phyloP scores from a whole-genome alignment of 2,113 vertebrate genomes.

The Anolis sagrei region DNA sequence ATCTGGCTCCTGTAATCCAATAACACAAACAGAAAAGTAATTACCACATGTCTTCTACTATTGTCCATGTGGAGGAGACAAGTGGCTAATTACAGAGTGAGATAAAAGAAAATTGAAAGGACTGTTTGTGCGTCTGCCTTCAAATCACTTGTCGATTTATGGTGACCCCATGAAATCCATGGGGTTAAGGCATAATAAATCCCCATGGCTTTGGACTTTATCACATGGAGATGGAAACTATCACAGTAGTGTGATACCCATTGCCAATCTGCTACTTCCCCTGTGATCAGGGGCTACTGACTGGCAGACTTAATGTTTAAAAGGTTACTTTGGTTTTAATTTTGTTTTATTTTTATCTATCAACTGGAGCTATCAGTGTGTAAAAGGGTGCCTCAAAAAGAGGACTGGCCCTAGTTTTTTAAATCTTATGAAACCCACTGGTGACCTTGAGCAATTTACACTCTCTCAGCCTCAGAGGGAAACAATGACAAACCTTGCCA shows the following conservation, averaged over 20 bases:
- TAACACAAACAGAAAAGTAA: neutral
- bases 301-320: neutral
- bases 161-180: too few relatives aligned
- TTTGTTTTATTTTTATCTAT: neutral
- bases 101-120: neutral
- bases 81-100: neutral
- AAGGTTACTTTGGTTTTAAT: neutral
- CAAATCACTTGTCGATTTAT: too few relatives aligned
- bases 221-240: too few relatives aligned
- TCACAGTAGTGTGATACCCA: too few relatives aligned
- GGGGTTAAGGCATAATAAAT: neutral
- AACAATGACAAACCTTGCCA: too few relatives aligned
- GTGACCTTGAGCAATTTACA: too few relatives aligned
- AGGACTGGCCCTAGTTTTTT: too few relatives aligned
- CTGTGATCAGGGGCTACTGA: too few relatives aligned
- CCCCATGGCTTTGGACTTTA: neutral
- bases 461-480: too few relatives aligned
- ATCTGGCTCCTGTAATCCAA: slow-evolving; percentile 73
- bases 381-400: neutral
- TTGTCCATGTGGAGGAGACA: slow-evolving; percentile 17
- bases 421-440: too few relatives aligned
- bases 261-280: too few relatives aligned
- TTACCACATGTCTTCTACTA: neutral
- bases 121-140: neutral
- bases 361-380: neutral